These are phyloP conservation scores for Chrysogorgia sp. DNA, from an alignment of 92 coral and sea anemone genomes.

Conservation along the genomic window DNA sequence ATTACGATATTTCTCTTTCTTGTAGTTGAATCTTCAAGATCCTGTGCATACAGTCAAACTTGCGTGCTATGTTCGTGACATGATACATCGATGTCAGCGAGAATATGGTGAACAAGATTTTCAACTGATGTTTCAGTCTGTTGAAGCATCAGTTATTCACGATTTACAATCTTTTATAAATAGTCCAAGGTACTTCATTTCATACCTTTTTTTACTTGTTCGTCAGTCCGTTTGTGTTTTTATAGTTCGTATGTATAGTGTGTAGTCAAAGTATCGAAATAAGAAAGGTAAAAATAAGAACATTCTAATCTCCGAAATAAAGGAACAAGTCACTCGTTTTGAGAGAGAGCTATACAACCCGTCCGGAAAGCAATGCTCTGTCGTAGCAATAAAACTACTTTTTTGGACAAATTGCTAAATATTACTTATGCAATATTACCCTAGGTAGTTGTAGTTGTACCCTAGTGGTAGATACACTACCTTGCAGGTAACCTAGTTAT, in stretches of 20 bases:
- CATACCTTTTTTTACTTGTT: background rate
- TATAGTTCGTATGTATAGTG: background rate
- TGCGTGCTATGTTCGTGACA: constrained; percentile 78
- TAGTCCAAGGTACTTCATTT: constrained; percentile 1
- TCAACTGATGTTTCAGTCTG: constrained; percentile 70
- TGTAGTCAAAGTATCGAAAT: too few species aligned
- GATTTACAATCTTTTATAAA: constrained; percentile 78
- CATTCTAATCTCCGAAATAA: too few species aligned
- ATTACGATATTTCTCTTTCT: background rate
- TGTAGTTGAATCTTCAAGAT: constrained; percentile 63
- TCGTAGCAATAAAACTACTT: too few species aligned
- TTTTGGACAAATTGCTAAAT: too few species aligned
- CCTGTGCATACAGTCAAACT: constrained; percentile 85
- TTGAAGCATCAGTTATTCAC: constrained; percentile 81
- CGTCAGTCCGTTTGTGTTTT: background rate
- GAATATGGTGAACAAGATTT: constrained; percentile 80
- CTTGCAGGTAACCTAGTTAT: too few species aligned
- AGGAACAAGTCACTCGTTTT: too few species aligned
- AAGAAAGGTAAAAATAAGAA: too few species aligned
- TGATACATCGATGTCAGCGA: constrained; percentile 70
- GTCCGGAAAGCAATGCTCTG: too few species aligned
- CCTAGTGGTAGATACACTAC: too few species aligned
- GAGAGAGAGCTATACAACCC: too few species aligned
- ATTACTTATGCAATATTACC: too few species aligned
- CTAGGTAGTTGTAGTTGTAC: too few species aligned